Base-by-base conservation (phyloP, 2,888 invertebrate genomes). In the Drosophila greeni region DNA sequence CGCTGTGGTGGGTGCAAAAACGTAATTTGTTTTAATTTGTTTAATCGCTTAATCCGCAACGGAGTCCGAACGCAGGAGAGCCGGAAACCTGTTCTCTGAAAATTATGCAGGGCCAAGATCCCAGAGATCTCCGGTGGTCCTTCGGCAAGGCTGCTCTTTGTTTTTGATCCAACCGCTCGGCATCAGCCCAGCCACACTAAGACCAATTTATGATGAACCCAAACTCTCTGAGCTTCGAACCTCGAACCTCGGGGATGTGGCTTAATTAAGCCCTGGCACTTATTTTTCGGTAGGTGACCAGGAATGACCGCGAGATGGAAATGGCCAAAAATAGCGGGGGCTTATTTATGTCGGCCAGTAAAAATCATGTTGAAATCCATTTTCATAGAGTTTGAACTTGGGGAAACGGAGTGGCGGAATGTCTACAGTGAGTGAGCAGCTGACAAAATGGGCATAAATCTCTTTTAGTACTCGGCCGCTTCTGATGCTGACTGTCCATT, bases 11-110 rank as follows among this genome's bases (percentile, higher is more conserved):
- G 82, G 81, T 84, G 78, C 84, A 83, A 83, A 85, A 85, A 82
- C 78, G 82, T 84, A 85, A 84, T 84, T 84, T 84, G 85, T 84
- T 84, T 85, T 84, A 85, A 84, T 84, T 85, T 84, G 83, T 82
- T 84, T 85, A 84, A 84, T 85, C 84, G 85, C 85, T 85, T 84
- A 84, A 84, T 84, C 84, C 82, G 79, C 65, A 54, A 47, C 67
- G 40, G 51, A 52, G n/a, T 26, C 54, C 34, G 31, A 34, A n/a
- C 33, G 31, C 16, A 5, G 7, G 12, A 14, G 16, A 43, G 45
- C 31, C 20, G 14, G n/a, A 66, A 72, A 68, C 73, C 67, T 53
- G 73, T 57, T 72, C 39, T 54, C 23, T 54, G 74, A 67, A 82
- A 78, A 80, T 82, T 71, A 76, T 72, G 72, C 47, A 65, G 53